phyloP scores from a whole-genome alignment of 2,888 invertebrate genomes.

The Harpalus rubripes region DNA sequence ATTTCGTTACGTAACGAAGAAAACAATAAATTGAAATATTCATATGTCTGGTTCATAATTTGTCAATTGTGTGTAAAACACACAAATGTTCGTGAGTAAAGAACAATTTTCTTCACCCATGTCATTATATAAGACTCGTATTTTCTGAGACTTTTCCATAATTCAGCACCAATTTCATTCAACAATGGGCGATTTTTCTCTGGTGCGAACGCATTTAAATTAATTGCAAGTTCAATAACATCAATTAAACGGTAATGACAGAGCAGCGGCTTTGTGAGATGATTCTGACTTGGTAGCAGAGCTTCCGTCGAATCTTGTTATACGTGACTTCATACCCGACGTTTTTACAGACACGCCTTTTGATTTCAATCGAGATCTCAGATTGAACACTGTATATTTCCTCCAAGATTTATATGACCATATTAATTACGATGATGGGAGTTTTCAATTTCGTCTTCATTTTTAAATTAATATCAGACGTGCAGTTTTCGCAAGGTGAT shows the following conservation, averaged over 20 bases:
- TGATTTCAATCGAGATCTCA: slow-evolving; percentile 26
- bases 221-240: slow-evolving; percentile 52
- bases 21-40: too few relatives aligned
- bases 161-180: background rate
- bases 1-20: too few relatives aligned
- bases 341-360: slow-evolving; percentile 41
- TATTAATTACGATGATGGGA: background rate
- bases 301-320: slow-evolving; percentile 51
- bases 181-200: slow-evolving; percentile 37
- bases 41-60: too few relatives aligned
- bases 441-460: background rate
- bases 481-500: background rate
- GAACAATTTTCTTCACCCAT: too few relatives aligned
- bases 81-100: too few relatives aligned
- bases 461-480: background rate
- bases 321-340: slow-evolving; percentile 24
- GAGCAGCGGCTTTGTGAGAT: slow-evolving; percentile 11
- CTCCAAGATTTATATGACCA: background rate
- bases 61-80: too few relatives aligned
- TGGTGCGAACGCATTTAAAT: slow-evolving; percentile 42
- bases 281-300: slow-evolving; percentile 11
- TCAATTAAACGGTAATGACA: slow-evolving; percentile 47
- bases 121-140: too few relatives aligned
- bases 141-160: background rate
- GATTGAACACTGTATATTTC: background rate